Evolutionary conservation across 1,140 invertebrate genomes (phyloP), one percentile per base, ranked within the genome.

Genomic region (Oncopodura yosiiana): DNA sequence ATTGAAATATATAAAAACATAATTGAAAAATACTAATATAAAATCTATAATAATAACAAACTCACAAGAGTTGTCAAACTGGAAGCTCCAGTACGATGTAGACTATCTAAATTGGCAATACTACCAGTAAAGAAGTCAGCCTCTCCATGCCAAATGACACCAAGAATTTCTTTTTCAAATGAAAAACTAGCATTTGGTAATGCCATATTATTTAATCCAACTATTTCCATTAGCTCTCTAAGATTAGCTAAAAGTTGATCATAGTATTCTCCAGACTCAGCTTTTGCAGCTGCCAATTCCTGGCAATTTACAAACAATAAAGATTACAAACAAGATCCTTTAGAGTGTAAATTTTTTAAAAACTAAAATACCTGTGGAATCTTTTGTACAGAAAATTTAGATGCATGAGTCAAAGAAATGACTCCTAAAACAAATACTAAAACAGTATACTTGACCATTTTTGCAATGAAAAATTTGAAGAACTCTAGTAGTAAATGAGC

Each of bases 31-130:
- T 34, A 34, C 30, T 9, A 34, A 9, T 34, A 34, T 9, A 34
- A 9, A 34, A 9, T 34, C n/a, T n/a, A n/a, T n/a, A n/a, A n/a
- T n/a, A n/a, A n/a, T 34, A 34, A 34, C 8, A 34, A 34, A 34
- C 8, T 34, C 30, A 9, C n/a, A 9, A 34, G 6, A n/a, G 30
- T 8, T 9, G 14, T 34, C 16, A 41, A 6, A 41, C 8, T 16
- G 12, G 57, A 51, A 27, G 36, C 49, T 18, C 57, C 57, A 39
- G 57, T 53, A 3, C 57, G 45, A 18, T 54, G 51, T 11, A 59
- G 23, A 1, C 51, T 59, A 26, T 53, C 27, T 29, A 59, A 36
- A 43, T 48, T 45, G 8, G 30, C 23, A n/a, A 59, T 18, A 8
- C 19, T 4, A 18, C 56, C 50, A 32, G 21, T 29, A 27, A 30